Conservation (phyloP, 2,113 vertebrate genomes). For the Centropristis striata region DNA sequence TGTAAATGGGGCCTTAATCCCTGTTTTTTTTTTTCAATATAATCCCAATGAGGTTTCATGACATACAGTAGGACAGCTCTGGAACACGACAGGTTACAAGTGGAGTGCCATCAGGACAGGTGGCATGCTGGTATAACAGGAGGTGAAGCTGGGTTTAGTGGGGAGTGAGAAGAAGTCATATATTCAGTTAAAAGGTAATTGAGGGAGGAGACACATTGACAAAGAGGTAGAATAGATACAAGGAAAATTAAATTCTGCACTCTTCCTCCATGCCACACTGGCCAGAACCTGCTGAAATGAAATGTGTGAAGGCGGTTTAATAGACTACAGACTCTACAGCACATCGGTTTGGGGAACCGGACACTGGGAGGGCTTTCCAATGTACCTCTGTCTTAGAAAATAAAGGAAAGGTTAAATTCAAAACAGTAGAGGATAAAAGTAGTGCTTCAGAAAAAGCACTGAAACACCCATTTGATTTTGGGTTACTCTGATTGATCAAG, state of each 20-base stretch:
- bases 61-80: not conserved
- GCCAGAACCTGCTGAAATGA: slow-evolving; percentile 60
- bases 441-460: not conserved
- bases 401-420: slow-evolving; percentile 22
- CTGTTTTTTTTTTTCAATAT: not conserved
- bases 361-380: not conserved
- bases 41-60: not conserved
- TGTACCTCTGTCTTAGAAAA: slow-evolving; percentile 17
- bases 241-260: slow-evolving; percentile 15
- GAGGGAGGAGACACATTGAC: slow-evolving; percentile 7
- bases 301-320: slow-evolving; percentile 3
- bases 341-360: not conserved
- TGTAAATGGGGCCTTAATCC: not conserved
- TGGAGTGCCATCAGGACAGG: not conserved
- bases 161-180: slow-evolving; percentile 30
- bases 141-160: slow-evolving; percentile 21
- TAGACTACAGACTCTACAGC: not conserved
- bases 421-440: not conserved
- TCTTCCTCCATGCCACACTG: slow-evolving; percentile 16
- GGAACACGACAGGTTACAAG: slow-evolving; percentile 2
- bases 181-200: slow-evolving; percentile 12
- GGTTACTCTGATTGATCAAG: slow-evolving; percentile 3
- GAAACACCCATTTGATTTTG: not conserved
- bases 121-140: slow-evolving; percentile 16
- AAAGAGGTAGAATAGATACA: not conserved